A percentile compares a stretch with the other conserved stretches of the same genome.
phyloP scores from a whole-genome alignment of 2,797 vertebrate species.

The Adrianichthys oophorus region DNA sequence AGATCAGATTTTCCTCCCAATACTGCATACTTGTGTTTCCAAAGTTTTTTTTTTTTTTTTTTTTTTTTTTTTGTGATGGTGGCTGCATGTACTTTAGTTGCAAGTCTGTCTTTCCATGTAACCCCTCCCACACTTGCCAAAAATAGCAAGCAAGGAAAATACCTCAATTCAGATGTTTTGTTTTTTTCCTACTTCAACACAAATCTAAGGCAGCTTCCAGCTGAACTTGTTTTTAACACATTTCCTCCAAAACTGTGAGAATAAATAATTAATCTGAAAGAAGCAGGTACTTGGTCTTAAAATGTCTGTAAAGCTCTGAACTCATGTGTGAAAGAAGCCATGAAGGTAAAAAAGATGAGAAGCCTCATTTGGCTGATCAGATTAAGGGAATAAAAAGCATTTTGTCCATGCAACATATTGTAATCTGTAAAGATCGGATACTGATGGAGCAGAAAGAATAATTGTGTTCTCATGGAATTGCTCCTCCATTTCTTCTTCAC shows the following conservation, averaged over 20 bases:
- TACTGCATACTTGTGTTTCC: slow-evolving; percentile 7
- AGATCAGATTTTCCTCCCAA: slow-evolving; percentile 34
- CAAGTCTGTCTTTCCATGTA: slow-evolving; percentile 13
- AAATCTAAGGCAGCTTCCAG: slow-evolving; percentile 18
- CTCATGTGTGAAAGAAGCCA: slow-evolving; percentile 54
- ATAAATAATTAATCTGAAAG: slow-evolving; percentile 30
- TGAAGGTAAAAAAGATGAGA: too few species aligned
- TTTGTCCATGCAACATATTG: slow-evolving; percentile 35
- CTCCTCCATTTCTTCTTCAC: slow-evolving; percentile 4
- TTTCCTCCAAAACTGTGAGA: slow-evolving; percentile 22
- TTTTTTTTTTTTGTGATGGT: slow-evolving; percentile 13
- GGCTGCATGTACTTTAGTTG: slow-evolving; percentile 9
- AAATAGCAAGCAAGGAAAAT: slow-evolving; percentile 37
- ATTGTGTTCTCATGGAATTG: slow-evolving; percentile 18
- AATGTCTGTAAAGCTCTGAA: slow-evolving; percentile 39
- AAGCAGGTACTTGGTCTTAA: slow-evolving; percentile 36
- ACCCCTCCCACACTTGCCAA: slow-evolving; percentile 26
- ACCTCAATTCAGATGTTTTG: slow-evolving; percentile 11
- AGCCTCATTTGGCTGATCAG: slow-evolving; percentile 1
- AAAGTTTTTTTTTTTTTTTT: slow-evolving; percentile 7
- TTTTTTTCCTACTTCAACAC: slow-evolving; percentile 20
- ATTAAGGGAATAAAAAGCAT: slow-evolving; percentile 47
- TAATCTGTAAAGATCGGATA: slow-evolving; percentile 51
- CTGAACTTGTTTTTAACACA: slow-evolving; percentile 34
- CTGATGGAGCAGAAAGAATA: slow-evolving; percentile 29